Base-by-base conservation (phyloP, 2,888 invertebrate genomes). In the Cephus runcator region DNA sequence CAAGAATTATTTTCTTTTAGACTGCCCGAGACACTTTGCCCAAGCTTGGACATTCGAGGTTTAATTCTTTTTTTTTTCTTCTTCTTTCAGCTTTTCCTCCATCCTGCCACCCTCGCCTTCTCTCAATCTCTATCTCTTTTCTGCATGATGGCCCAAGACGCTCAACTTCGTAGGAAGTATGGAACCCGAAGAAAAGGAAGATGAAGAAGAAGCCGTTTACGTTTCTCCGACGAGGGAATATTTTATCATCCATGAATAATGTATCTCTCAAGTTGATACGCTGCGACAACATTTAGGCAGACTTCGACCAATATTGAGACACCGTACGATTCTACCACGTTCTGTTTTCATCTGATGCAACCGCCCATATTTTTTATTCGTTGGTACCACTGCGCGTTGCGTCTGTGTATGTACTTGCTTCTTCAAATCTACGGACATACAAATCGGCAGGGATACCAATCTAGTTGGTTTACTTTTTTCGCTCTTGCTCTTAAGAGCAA, bases 211-310 rank as follows among this genome's bases (percentile, higher is more conserved):
- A 75, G 12, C 36, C 33, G 34, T 73, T 73, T 73, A 35, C 74
- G 35, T 11, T 36, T 73, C 34, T 56, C 56, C 76, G 73, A 75
- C 83, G 77, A 76, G 79, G 75, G 85, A 85, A 85, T 86, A 86
- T 81, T 85, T 85, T 85, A 86, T 85, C 85, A 81, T 77, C 80
- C 83, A 85, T 85, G 85, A 86, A 85, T 85, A 85, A 85, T 85
- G 86, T 85, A 85, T 85, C 80, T 81, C 76, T 79, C 79, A 69
- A 75, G 82, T 80, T 81, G 81, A 83, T 81, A 83, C 80, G 79
- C 76, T 78, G 82, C 81, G 77, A 81, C 82, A 86, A 86, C 83
- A 83, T 85, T 85, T 86, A 86, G 85, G 83, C 83, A 77, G 76
- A 75, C 79, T 77, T 73, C 79, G 80, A 76, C 40, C 56, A 56